These are phyloP conservation scores for Drosophila siamana DNA, from an alignment of 2,888 invertebrate species.

Conservation along the genomic window DNA sequence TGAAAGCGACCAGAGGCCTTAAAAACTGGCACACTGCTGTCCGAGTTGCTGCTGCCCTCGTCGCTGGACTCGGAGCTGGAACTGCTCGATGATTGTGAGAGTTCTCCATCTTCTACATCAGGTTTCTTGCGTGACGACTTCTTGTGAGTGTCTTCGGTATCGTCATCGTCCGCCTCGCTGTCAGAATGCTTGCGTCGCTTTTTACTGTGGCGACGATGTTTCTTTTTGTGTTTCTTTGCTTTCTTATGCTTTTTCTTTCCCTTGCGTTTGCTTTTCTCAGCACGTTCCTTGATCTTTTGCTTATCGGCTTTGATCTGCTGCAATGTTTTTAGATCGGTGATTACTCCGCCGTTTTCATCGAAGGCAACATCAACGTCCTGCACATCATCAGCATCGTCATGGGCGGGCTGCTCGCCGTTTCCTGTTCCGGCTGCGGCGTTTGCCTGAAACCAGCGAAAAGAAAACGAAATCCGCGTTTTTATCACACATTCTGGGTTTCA, in stretches of 20 bases:
- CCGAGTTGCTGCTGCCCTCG: conserved; percentile 45
- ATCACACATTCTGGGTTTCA: conserved; percentile 81
- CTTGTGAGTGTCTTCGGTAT: conserved; percentile 17
- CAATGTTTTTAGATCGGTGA: conserved; percentile 68
- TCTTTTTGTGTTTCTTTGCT: conserved; percentile 48
- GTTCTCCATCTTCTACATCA: conserved; percentile 76
- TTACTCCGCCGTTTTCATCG: conserved; percentile 80
- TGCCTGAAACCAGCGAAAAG: conserved; percentile 82
- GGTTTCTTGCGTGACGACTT: conserved; percentile 9
- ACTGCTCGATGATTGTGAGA: conserved; percentile 63
- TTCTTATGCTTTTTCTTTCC: conserved; percentile 54
- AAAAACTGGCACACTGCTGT: conserved; percentile 64
- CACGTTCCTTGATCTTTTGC: conserved; percentile 52
- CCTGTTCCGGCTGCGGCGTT: conserved; percentile 44
- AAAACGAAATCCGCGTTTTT: conserved; percentile 86
- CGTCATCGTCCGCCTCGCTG: conserved; percentile 12
- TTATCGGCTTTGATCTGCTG: conserved; percentile 65
- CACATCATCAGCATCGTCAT: conserved; percentile 35
- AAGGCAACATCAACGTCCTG: conserved; percentile 72
- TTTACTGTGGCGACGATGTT: conserved; percentile 50
- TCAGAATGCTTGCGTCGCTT: conserved; percentile 37
- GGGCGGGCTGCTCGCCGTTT: conserved; percentile 17
- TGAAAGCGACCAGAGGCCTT: conserved; percentile 79
- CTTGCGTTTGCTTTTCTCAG: conserved; percentile 53
- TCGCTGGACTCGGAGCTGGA: conserved; percentile 56